A percentile compares a stretch with the other conserved stretches of the same genome.
Evolutionary conservation across 2,797 vertebrate genomes (phyloP).

Genomic region (Danio aesculapii): DNA sequence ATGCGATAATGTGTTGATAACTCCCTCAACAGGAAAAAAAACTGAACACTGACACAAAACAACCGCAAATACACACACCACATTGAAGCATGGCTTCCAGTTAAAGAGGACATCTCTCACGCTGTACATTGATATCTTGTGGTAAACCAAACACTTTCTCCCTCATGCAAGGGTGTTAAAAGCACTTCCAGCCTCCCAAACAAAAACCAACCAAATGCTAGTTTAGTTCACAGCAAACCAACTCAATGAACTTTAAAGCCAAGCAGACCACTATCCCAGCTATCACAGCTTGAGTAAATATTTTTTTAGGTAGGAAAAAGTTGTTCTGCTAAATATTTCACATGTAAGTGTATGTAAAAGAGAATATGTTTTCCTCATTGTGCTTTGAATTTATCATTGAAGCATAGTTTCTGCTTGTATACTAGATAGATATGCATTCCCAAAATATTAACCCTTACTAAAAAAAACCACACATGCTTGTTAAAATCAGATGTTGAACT

Average conservation of each 20-base stretch:
- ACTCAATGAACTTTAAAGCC: constrained; percentile 1
- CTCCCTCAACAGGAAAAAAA: constrained; percentile 19
- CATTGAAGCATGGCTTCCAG: constrained; percentile 26
- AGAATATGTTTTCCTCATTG: background rate
- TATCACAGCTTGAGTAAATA: background rate
- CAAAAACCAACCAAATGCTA: constrained; percentile 9
- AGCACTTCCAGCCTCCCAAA: background rate
- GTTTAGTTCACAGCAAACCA: constrained; percentile 46
- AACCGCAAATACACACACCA: constrained; percentile 15
- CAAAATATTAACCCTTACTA: too few relatives aligned
- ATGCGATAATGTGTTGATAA: constrained; percentile 8
- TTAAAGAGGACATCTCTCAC: constrained; percentile 28
- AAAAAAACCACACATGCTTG: too few relatives aligned
- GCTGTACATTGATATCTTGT: background rate
- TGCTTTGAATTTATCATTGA: background rate
- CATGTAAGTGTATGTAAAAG: background rate
- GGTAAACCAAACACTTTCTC: constrained; percentile 16
- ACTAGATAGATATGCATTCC: background rate
- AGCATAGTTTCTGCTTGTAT: background rate
- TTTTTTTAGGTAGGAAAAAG: background rate
- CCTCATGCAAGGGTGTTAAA: constrained; percentile 42
- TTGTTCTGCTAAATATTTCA: background rate
- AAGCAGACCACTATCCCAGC: constrained; percentile 13
- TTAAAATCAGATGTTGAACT: too few relatives aligned
- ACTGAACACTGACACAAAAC: constrained; percentile 14